A percentile compares a stretch with the other conserved stretches of the same genome.
Conservation (phyloP, 1,140 invertebrate species). For the Adelges cooleyi region DNA sequence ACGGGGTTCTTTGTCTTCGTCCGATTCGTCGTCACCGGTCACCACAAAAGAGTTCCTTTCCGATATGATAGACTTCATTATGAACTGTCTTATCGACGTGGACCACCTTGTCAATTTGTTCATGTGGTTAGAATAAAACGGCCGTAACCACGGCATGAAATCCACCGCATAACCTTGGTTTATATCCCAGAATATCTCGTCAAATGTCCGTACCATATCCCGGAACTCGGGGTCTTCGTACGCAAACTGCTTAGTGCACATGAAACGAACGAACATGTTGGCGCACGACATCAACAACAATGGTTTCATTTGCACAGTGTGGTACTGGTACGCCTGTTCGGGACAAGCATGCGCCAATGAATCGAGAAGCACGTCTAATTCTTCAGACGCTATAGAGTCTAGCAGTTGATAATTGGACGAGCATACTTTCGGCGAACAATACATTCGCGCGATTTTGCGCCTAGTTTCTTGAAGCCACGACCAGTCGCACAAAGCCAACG, state of each 20-base stretch:
- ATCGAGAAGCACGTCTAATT: constrained; percentile 32
- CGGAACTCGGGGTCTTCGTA: constrained; percentile 52
- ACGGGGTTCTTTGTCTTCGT: constrained; percentile 42
- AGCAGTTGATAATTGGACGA: constrained; percentile 56
- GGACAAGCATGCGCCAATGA: constrained; percentile 27
- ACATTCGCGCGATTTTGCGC: constrained; percentile 58
- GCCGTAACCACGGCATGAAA: constrained; percentile 68
- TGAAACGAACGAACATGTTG: constrained; percentile 74
- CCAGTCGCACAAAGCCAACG: constrained; percentile 75
- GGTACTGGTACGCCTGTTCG: constrained; percentile 30
- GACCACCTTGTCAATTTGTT: constrained; percentile 54
- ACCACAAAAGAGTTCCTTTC: constrained; percentile 39
- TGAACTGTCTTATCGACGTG: constrained; percentile 57
- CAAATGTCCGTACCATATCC: constrained; percentile 57
- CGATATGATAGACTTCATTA: constrained; percentile 55
- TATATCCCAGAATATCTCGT: constrained; percentile 78
- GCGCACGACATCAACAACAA: constrained; percentile 55
- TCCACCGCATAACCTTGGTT: constrained; percentile 79
- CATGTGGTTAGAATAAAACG: constrained; percentile 57
- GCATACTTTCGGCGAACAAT: constrained; percentile 61
- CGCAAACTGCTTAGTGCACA: constrained; percentile 63
- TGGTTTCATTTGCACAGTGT: constrained; percentile 45
- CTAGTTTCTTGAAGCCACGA: constrained; percentile 63
- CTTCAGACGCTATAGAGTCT: constrained; percentile 38
- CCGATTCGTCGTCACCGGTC: constrained; percentile 36